Evolutionary conservation across 2,888 invertebrate species (phyloP).

Genomic region (Xestia rhomboidea): DNA sequence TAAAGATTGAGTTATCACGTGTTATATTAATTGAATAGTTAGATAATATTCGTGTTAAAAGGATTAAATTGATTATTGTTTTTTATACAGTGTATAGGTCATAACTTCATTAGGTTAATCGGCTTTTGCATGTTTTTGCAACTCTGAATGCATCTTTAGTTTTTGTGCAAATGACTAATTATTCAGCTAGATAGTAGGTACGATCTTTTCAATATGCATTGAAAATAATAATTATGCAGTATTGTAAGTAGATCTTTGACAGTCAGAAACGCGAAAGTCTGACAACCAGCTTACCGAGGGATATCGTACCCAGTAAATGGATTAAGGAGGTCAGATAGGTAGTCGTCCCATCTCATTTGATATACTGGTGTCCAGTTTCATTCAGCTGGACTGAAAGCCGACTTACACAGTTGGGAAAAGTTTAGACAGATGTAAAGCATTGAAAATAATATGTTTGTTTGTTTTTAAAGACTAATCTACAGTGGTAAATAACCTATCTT

Average conservation of each 20-base stretch:
- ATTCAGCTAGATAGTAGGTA: neutral
- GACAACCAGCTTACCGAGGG: neutral
- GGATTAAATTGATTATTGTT: conserved; percentile 43
- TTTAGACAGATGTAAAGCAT: no score
- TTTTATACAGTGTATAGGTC: conserved; percentile 31
- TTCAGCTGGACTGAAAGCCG: neutral
- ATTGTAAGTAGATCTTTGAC: neutral
- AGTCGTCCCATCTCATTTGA: neutral
- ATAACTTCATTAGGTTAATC: conserved; percentile 3
- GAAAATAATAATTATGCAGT: neutral
- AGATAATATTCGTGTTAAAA: conserved; percentile 12
- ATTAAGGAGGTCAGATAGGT: neutral
- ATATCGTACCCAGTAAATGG: neutral
- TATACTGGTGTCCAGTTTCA: neutral
- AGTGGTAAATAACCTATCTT: no score
- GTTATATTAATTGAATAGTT: conserved; percentile 30
- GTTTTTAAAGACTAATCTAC: no score
- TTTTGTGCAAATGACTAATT: conserved; percentile 5
- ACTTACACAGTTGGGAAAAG: neutral
- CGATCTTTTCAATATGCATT: neutral
- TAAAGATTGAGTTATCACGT: conserved; percentile 27
- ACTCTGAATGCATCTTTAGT: neutral
- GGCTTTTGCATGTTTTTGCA: conserved; percentile 24
- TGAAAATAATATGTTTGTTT: neutral
- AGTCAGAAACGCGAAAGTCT: neutral